Base-by-base conservation (phyloP, 2,888 invertebrate genomes). In the Coelinius sp. region DNA sequence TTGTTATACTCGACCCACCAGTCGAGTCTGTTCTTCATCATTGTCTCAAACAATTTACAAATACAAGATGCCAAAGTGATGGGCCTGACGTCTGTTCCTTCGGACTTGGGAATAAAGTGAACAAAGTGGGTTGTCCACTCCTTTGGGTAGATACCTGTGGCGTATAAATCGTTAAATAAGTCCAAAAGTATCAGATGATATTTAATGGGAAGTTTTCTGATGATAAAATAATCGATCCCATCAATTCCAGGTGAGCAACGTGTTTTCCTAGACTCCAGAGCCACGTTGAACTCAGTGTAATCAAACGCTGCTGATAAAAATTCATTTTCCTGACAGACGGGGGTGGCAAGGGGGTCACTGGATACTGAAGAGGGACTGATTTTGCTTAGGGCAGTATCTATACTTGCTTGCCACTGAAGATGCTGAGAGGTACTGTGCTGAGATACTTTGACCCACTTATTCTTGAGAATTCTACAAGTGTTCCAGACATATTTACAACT, bases 1-100 rank as follows among this genome's bases (percentile, higher is more conserved):
- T 71, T 56, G 0, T 77, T 68, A 7, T 52, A 17, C 49, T 80
- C 77, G 6, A 66, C 4, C 72, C 74, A 76, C 76, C 76, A 75
- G 25, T 72, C 68, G 8, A 77, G 67, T 25, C 75, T 49, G 25
- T 72, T 76, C 67, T 78, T 79, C 1, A 77, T 10, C 20, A 80
- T 73, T 0, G 72, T 64, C 70, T 80, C 75, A 22, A 77, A 73
- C 1, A 78, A 44, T 75, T 79, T 79, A 17, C 73, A 70, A 1
- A 73, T 14, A 12, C 77, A 78, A 1, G 76, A 76, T 0, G 76
- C 52, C 4, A 77, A 62, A 1, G 79, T 25, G 10, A 76, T 77
- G 6, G 74, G 76, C 7, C 77, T 35, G 2, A 75, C 41, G 12
- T 67, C 59, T 7, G 17, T 27, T 3, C 71, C 73, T 17, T 74